Base-by-base conservation (phyloP, 2,113 vertebrate genomes). In the Globicephala melas region DNA sequence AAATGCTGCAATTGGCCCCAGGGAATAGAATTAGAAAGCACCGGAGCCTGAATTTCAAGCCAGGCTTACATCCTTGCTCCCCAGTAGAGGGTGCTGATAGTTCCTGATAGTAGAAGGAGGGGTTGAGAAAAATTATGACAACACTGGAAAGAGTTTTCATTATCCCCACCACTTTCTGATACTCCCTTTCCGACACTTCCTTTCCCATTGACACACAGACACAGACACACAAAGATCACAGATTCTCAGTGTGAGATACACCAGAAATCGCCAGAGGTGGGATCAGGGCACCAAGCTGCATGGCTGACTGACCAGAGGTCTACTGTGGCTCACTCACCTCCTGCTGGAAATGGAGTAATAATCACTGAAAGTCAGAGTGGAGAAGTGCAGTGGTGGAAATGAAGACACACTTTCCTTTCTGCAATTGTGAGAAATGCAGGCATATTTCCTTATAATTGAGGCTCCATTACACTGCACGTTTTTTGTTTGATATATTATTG, bases 251-350 rank as follows among this genome's bases (percentile, higher is more conserved):
- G 36, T 62, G 47, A 58, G 17, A 23, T 84, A 23, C 9, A 53
- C 14, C n/a, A 58, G 79, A 71, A 73, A 44, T 67, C 0, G 0
- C 14, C 53, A 91, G 50, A 58, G 36, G 3, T 44, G 36, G n/a
- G 4, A 10, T 36, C 14, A 68, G n/a, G 15, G 9, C n/a, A 28
- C 3, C 15, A 3, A 44, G 0, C 38, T 68, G 53, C 13, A 25
- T 38, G 14, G 10, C n/a, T 63, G 2, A 3, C 33, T 55, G 55
- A 21, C 60, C n/a, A 44, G 74, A 47, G 4, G 4, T 33, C 11
- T 58, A 0, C 20, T 31, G 8, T 7, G 73, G n/a, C 12, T 28
- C 11, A 21, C 8, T 68, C 1, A 1, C 4, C 4, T 41, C 2
- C 11, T 60, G 55, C 36, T 44, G 2, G 38, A 81, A 38, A 41